Evolutionary conservation across 2,797 vertebrate species (phyloP).

Genomic region (Catamblyrhynchus diadema): DNA sequence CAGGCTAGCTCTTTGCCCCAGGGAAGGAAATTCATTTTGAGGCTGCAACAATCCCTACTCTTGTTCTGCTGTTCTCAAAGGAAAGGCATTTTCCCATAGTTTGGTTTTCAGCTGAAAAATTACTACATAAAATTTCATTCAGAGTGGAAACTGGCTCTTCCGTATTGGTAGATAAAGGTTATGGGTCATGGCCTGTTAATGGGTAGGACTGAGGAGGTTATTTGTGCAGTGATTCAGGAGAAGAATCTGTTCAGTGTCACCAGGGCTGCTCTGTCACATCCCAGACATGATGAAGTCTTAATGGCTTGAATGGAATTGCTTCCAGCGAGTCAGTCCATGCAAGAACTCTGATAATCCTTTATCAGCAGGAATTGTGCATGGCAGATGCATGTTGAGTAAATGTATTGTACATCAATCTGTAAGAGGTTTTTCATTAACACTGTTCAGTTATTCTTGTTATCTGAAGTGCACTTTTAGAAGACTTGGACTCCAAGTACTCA

Average conservation of each 20-base stretch:
- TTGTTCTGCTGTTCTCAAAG: conserved; percentile 39
- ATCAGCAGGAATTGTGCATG: neutral
- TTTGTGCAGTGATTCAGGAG: neutral
- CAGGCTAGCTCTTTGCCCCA: neutral
- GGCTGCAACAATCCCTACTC: neutral
- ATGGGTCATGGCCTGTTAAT: neutral
- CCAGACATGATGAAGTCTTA: neutral
- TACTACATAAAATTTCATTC: neutral
- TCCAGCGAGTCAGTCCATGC: neutral
- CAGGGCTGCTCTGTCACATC: neutral
- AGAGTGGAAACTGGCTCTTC: neutral
- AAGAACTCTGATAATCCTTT: neutral
- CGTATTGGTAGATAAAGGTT: neutral
- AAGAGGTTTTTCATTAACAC: neutral
- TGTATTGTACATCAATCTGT: neutral
- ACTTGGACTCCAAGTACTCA: neutral
- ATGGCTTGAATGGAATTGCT: neutral
- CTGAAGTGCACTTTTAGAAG: neutral
- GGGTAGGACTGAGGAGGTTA: neutral
- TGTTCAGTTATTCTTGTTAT: neutral
- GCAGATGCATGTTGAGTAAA: neutral
- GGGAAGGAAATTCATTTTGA: conserved; percentile 40
- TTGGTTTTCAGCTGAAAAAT: neutral
- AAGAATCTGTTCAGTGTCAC: neutral
- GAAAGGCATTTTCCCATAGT: conserved; percentile 23